Conservation (phyloP, 2,888 invertebrate species). For the Oxytorus armatus region DNA sequence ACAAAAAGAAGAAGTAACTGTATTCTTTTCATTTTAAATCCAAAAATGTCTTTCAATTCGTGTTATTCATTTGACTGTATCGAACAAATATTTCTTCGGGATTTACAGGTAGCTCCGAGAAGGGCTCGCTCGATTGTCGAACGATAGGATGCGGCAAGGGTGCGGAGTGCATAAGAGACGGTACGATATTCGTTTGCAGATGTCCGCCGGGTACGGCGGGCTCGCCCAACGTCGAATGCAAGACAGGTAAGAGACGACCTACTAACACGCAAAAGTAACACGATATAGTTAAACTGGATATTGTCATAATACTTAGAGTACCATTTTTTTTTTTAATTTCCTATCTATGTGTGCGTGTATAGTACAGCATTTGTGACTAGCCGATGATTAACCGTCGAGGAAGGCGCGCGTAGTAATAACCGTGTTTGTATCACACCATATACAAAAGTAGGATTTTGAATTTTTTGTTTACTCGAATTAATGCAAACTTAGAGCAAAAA, state of each 20-base stretch:
- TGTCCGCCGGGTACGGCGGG: constrained; percentile 91
- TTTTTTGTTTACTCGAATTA: constrained; percentile 50
- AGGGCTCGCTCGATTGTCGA: constrained; percentile 89
- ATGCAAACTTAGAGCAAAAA: constrained; percentile 42
- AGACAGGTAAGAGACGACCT: constrained; percentile 86
- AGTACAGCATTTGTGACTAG: constrained; percentile 83
- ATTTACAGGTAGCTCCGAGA: constrained; percentile 78
- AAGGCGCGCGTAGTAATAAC: constrained; percentile 82
- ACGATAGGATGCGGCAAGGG: constrained; percentile 93
- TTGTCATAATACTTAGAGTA: constrained; percentile 32
- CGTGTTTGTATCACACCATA: constrained; percentile 77
- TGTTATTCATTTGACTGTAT: background rate
- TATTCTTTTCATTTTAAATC: background rate
- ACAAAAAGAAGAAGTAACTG: too few relatives aligned
- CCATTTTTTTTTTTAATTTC: constrained; percentile 41
- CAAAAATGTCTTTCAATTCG: background rate
- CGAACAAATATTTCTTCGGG: constrained; percentile 4
- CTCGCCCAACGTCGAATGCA: constrained; percentile 90
- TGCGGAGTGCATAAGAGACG: constrained; percentile 94
- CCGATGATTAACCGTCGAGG: constrained; percentile 76
- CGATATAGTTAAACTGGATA: constrained; percentile 71
- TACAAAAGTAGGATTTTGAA: constrained; percentile 76
- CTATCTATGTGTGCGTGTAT: constrained; percentile 75
- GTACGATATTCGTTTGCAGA: constrained; percentile 93
- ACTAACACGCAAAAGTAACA: constrained; percentile 77